These are phyloP conservation scores for Lycocerus yunnanus DNA, from an alignment of 2,888 invertebrate genomes.

Conservation along the genomic window DNA sequence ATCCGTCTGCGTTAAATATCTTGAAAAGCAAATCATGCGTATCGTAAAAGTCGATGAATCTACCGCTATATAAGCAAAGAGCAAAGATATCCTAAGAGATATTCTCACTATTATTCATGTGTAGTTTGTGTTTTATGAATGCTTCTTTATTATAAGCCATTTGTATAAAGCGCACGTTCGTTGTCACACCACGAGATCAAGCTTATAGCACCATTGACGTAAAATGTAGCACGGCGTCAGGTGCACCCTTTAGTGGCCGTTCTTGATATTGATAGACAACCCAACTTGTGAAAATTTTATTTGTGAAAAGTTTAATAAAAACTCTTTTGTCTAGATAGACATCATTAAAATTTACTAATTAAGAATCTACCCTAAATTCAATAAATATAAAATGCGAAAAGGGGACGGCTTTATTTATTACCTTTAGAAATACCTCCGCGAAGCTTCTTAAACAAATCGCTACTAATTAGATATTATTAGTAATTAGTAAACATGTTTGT, in stretches of 20 bases:
- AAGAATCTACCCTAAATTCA: conserved; percentile 42
- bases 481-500: conserved; percentile 28
- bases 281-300: conserved; percentile 28
- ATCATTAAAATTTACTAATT: conserved; percentile 47
- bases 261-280: conserved; percentile 17
- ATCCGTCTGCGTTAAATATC: conserved; percentile 45
- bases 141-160: conserved; percentile 45
- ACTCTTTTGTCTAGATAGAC: conserved; percentile 33
- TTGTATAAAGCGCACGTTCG: conserved; percentile 54
- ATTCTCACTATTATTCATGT: conserved; percentile 47
- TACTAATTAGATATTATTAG: conserved; percentile 39
- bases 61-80: neutral
- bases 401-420: conserved; percentile 31
- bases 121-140: conserved; percentile 57
- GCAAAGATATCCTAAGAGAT: conserved; percentile 34
- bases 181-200: conserved; percentile 53
- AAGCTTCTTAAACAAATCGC: conserved; percentile 31
- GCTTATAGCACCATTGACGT: conserved; percentile 51
- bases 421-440: conserved; percentile 26
- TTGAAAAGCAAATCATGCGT: conserved; percentile 41
- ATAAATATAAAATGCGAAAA: conserved; percentile 33
- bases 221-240: conserved; percentile 50
- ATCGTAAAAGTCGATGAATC: conserved; percentile 31
- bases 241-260: conserved; percentile 38
- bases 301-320: conserved; percentile 25